phyloP scores from a whole-genome alignment of 2,888 invertebrate genomes.

The Archips xylosteana region DNA sequence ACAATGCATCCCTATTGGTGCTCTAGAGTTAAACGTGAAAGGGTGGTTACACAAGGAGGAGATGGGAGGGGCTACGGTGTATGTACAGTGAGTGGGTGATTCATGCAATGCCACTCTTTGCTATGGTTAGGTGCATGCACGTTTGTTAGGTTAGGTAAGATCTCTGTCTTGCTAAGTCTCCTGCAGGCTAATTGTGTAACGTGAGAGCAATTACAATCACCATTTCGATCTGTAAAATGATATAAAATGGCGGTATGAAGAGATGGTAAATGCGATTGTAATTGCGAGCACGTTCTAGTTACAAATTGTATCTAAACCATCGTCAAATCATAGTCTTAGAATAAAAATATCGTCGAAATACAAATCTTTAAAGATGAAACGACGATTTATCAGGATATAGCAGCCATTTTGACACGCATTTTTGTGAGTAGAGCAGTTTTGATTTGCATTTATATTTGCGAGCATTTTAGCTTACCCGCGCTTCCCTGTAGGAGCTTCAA shows the following conservation, averaged over 20 bases:
- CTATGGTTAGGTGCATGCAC: conserved; percentile 71
- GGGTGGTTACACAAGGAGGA: conserved; percentile 62
- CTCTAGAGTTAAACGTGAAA: conserved; percentile 13
- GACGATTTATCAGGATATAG: background rate
- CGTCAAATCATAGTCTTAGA: too few species aligned
- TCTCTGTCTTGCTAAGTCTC: conserved; percentile 56
- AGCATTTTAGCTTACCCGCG: background rate
- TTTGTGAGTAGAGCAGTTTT: background rate
- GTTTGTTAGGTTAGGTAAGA: conserved; percentile 68
- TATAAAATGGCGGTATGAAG: too few species aligned
- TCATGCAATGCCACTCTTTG: conserved; percentile 70
- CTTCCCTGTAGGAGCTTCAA: background rate
- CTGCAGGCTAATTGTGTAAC: conserved; percentile 3
- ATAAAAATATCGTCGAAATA: background rate
- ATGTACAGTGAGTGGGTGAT: conserved; percentile 62
- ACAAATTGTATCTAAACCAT: too few species aligned
- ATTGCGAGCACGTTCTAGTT: too few species aligned
- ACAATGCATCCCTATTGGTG: conserved; percentile 16
- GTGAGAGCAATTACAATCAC: too few species aligned
- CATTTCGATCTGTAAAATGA: too few species aligned
- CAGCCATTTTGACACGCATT: background rate
- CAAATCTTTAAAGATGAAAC: background rate
- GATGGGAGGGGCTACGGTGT: conserved; percentile 71
- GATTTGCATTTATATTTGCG: background rate
- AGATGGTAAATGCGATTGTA: too few species aligned